phyloP scores from a whole-genome alignment of 1,140 invertebrate species.

The Rhizoglyphus robini region DNA sequence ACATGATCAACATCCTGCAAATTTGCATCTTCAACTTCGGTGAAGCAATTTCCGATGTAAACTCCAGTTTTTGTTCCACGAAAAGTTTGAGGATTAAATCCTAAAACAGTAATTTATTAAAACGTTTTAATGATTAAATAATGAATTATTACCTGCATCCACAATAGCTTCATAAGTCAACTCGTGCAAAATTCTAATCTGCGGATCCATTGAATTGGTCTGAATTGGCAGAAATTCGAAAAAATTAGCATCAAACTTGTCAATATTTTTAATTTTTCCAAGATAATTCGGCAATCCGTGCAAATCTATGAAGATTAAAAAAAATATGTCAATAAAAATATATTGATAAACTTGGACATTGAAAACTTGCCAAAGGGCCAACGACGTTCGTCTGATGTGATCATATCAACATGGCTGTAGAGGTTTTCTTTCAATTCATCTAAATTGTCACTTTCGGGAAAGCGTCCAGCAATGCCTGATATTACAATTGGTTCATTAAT shows the following conservation, averaged over 20 bases:
- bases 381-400: constrained; percentile 23
- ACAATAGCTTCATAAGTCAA: constrained; percentile 84
- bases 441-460: constrained; percentile 71
- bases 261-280: constrained; percentile 78
- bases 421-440: constrained; percentile 76
- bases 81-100: constrained; percentile 31
- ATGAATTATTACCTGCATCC: constrained; percentile 55
- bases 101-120: constrained; percentile 19
- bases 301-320: constrained; percentile 26
- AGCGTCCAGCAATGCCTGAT: constrained; percentile 69
- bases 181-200: constrained; percentile 77
- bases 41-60: constrained; percentile 70
- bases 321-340: too few species aligned
- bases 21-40: constrained; percentile 72
- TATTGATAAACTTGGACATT: too few species aligned
- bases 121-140: background rate
- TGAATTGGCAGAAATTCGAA: constrained; percentile 85
- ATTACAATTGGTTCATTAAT: constrained; percentile 63
- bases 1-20: constrained; percentile 34
- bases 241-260: constrained; percentile 71
- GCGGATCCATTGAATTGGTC: constrained; percentile 86
- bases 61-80: constrained; percentile 63
- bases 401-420: constrained; percentile 69
- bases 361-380: constrained; percentile 29
- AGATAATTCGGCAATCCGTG: constrained; percentile 63